These are phyloP conservation scores for Sebastes vulpes DNA, from an alignment of 2,797 vertebrate genomes.

Conservation along the genomic window DNA sequence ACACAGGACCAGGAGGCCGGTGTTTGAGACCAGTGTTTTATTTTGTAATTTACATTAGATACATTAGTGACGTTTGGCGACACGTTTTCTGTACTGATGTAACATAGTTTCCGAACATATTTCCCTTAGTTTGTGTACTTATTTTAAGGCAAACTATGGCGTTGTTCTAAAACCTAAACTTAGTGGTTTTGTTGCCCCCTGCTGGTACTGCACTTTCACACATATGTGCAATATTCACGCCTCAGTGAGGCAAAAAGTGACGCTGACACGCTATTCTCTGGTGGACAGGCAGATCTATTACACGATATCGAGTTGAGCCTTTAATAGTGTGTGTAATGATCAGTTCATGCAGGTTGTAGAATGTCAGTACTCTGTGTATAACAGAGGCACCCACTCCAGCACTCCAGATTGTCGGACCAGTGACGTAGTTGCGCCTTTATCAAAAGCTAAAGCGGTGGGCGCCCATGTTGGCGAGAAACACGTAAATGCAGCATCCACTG, in stretches of 20 bases:
- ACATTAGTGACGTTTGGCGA: background rate
- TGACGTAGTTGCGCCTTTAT: background rate
- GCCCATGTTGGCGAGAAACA: constrained; percentile 19
- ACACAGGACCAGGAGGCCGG: background rate
- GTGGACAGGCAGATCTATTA: too few species aligned
- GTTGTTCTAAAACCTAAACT: background rate
- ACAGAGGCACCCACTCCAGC: background rate
- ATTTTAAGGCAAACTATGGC: background rate
- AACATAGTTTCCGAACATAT: background rate
- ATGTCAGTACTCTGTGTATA: background rate
- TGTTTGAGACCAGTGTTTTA: rapidly evolving
- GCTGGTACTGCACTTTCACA: too few species aligned
- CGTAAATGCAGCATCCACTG: constrained; percentile 7
- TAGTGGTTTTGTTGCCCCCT: too few species aligned
- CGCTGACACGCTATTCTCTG: too few species aligned
- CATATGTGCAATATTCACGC: too few species aligned
- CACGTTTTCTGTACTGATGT: background rate
- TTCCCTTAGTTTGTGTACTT: background rate
- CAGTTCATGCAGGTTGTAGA: constrained; percentile 3
- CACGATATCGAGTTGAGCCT: background rate
- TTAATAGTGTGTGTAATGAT: background rate
- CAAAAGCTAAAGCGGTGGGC: constrained; percentile 8
- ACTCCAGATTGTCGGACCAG: background rate
- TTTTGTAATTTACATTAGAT: background rate
- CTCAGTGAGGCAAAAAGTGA: too few species aligned